Conservation (phyloP, 35 echinoderm and acorn worm genomes). For the Lytechinus variegatus region DNA sequence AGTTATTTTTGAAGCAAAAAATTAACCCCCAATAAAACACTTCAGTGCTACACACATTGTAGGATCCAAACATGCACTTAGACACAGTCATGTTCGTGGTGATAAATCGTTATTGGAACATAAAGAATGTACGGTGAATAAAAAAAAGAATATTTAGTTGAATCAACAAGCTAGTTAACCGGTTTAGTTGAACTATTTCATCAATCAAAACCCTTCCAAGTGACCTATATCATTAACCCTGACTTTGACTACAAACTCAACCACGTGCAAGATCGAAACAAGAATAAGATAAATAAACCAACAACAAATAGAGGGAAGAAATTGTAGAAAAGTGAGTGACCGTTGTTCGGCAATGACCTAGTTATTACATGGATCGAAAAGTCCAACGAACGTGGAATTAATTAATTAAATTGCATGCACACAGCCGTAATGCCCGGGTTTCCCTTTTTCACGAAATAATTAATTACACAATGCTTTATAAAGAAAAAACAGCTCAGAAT, state of each 20-base stretch:
- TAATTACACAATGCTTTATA: not conserved
- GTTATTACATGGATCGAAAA: not conserved
- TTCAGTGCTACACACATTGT: too few relatives aligned
- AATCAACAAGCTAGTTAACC: not conserved
- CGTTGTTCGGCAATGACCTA: not conserved
- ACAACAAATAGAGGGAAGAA: not conserved
- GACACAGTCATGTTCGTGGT: too few relatives aligned
- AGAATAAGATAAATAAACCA: not conserved
- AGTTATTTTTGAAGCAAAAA: too few relatives aligned
- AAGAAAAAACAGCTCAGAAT: not conserved
- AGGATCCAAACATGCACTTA: too few relatives aligned
- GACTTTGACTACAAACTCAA: slow-evolving; percentile 1
- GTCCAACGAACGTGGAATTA: not conserved
- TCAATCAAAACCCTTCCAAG: not conserved
- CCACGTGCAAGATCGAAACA: not conserved
- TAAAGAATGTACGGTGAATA: too few relatives aligned
- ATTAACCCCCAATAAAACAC: too few relatives aligned
- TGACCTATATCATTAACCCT: not conserved
- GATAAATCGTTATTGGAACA: too few relatives aligned
- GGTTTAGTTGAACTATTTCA: not conserved
- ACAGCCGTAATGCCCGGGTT: not conserved
- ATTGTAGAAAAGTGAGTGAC: not conserved
- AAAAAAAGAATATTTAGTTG: not conserved
- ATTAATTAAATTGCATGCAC: not conserved
- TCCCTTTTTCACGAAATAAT: not conserved